phyloP scores from a whole-genome alignment of 2,797 vertebrate species.

The Danio albolineatus region DNA sequence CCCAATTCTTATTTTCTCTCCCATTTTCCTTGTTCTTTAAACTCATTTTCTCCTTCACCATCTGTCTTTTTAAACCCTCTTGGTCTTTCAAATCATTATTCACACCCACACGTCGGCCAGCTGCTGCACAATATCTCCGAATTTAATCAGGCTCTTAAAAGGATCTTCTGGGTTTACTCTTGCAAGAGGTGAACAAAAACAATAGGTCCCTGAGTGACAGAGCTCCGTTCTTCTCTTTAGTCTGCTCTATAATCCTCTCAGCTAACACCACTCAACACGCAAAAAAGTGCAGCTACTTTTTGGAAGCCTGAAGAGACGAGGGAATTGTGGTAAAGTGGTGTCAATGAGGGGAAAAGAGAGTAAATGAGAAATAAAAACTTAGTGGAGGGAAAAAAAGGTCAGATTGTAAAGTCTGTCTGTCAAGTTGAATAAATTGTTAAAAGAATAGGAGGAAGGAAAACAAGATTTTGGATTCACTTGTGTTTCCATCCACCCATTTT shows the following conservation, averaged over 20 bases:
- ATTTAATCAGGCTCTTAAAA: slow-evolving; percentile 31
- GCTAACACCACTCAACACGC: slow-evolving; percentile 17
- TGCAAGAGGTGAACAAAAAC: slow-evolving; percentile 29
- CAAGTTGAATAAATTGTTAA: background rate
- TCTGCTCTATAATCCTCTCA: background rate
- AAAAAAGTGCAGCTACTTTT: background rate
- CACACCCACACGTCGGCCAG: slow-evolving; percentile 5
- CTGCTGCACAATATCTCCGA: slow-evolving; percentile 13
- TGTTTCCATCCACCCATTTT: too few species aligned
- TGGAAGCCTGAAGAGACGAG: background rate
- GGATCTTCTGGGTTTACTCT: slow-evolving; percentile 23
- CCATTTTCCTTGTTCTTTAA: background rate
- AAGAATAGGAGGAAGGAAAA: background rate
- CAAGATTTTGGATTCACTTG: too few species aligned
- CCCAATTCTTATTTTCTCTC: background rate
- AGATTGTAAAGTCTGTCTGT: background rate
- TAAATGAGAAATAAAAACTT: background rate
- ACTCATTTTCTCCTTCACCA: background rate
- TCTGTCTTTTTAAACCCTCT: slow-evolving; percentile 6
- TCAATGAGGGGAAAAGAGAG: slow-evolving; percentile 25
- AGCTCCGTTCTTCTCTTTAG: slow-evolving; percentile 2
- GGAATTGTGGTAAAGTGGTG: slow-evolving; percentile 25
- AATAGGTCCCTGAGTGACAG: slow-evolving; percentile 15
- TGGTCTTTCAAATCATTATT: slow-evolving; percentile 34
- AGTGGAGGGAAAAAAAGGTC: background rate